Evolutionary conservation across 2,888 invertebrate species (phyloP).

Genomic region (Scelioninae gen. 2): DNA sequence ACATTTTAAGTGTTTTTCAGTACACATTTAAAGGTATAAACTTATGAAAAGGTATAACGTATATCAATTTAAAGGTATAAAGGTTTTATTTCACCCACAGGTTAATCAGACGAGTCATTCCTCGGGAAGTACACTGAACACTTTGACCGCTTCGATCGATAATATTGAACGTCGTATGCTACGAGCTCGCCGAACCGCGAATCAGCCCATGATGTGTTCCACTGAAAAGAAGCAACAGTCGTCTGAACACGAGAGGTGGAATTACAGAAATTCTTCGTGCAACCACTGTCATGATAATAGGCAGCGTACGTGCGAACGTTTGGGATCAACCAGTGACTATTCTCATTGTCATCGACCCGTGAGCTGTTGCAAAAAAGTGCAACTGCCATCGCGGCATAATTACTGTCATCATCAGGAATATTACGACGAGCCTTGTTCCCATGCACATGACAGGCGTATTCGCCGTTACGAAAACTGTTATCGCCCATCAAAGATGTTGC

Average conservation of each 20-base stretch:
- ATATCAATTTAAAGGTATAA: too few species aligned
- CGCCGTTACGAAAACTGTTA: conserved; percentile 12
- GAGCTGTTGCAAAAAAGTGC: conserved; percentile 24
- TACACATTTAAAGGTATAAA: too few species aligned
- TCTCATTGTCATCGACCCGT: conserved; percentile 16
- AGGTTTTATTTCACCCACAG: too few species aligned
- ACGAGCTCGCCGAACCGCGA: conserved; percentile 30
- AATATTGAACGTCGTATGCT: conserved; percentile 30
- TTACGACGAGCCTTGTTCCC: conserved; percentile 11
- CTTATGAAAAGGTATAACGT: too few species aligned
- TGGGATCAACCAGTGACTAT: neutral
- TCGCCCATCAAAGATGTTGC: neutral
- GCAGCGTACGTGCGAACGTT: conserved; percentile 14
- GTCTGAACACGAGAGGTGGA: conserved; percentile 11
- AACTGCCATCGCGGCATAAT: neutral
- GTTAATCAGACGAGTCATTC: conserved; percentile 6
- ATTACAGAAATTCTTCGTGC: conserved; percentile 8
- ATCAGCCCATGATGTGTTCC: conserved; percentile 30
- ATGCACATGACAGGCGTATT: conserved; percentile 22
- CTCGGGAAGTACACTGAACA: neutral
- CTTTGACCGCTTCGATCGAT: neutral
- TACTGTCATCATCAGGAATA: conserved; percentile 19
- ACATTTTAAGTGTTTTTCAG: too few species aligned
- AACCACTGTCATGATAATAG: conserved; percentile 27
- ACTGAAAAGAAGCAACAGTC: conserved; percentile 34